Percentiles rank a stretch among this genome's conserved stretches.
Conservation (phyloP, 2,113 vertebrate genomes). For the Perca flavescens region DNA sequence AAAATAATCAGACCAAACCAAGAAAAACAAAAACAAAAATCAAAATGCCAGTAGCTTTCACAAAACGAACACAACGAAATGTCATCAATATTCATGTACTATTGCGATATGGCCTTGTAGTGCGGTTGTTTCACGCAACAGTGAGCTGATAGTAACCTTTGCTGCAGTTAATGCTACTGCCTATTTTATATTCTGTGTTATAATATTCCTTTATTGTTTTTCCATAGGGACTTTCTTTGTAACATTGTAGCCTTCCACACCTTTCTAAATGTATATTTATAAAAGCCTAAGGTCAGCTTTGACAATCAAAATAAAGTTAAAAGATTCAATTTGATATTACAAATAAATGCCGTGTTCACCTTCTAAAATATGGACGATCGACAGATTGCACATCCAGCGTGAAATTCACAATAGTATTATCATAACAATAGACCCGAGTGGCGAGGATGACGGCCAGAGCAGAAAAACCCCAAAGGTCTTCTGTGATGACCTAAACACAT, state of each 20-base stretch:
- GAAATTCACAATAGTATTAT: slow-evolving; percentile 83
- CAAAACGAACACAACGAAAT: slow-evolving; percentile 40
- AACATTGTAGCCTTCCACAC: neutral
- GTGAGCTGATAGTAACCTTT: slow-evolving; percentile 44
- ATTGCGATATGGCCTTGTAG: slow-evolving; percentile 43
- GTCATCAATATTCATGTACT: slow-evolving; percentile 58
- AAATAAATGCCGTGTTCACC: slow-evolving; percentile 59
- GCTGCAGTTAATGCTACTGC: neutral
- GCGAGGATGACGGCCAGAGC: slow-evolving; percentile 62
- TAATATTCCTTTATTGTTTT: neutral
- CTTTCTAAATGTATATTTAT: slow-evolving; percentile 6
- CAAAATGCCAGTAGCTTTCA: slow-evolving; percentile 37
- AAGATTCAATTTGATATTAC: slow-evolving; percentile 30
- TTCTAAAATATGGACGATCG: slow-evolving; percentile 71
- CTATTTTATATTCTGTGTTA: slow-evolving; percentile 4
- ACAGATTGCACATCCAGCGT: slow-evolving; percentile 81
- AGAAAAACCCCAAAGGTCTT: slow-evolving; percentile 62
- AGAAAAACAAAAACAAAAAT: slow-evolving; percentile 39
- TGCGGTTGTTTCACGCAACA: slow-evolving; percentile 57
- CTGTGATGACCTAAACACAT: slow-evolving; percentile 53
- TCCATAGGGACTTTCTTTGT: neutral
- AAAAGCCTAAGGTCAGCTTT: slow-evolving; percentile 17
- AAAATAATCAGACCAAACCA: slow-evolving; percentile 20
- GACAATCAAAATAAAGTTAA: slow-evolving; percentile 13
- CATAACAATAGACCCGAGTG: slow-evolving; percentile 79